A percentile compares a stretch with the other conserved stretches of the same genome.
phyloP scores from a whole-genome alignment of 2,888 invertebrate genomes.

The Pristionchus maxplancki region DNA sequence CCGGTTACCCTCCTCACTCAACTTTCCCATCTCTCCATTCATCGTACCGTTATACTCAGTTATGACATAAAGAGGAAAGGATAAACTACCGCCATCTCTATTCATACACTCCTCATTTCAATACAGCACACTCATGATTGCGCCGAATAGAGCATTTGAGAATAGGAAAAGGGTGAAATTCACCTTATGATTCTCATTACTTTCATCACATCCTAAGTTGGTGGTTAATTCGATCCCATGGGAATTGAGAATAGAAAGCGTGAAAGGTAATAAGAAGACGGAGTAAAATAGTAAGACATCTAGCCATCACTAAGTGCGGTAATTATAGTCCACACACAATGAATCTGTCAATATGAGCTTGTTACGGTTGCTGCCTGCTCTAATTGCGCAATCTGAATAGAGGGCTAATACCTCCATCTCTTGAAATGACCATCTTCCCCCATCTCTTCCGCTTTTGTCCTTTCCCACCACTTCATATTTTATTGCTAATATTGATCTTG shows the following conservation, averaged over 20 bases:
- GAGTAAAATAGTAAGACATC: constrained; percentile 11
- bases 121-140: background rate
- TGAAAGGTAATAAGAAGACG: constrained; percentile 39
- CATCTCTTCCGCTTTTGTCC: constrained; percentile 41
- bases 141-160: background rate
- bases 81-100: constrained; percentile 36
- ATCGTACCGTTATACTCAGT: constrained; percentile 49
- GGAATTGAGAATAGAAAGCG: constrained; percentile 27
- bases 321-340: background rate
- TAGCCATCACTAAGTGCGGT: background rate
- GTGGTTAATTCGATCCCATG: constrained; percentile 44
- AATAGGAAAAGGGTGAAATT: background rate
- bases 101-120: background rate
- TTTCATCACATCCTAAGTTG: constrained; percentile 26
- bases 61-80: constrained; percentile 50
- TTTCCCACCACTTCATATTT: constrained; percentile 21
- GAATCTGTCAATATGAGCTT: constrained; percentile 28
- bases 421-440: constrained; percentile 6
- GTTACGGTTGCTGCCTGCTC: constrained; percentile 28
- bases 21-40: constrained; percentile 7
- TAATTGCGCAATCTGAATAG: constrained; percentile 41
- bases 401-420: background rate
- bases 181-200: constrained; percentile 34
- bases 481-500: constrained; percentile 20
- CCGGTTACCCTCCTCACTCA: constrained; percentile 44